Percentiles rank a stretch among this genome's conserved stretches.
Evolutionary conservation across 1,140 invertebrate species (phyloP).

Genomic region (Leptonema lineaticorne): DNA sequence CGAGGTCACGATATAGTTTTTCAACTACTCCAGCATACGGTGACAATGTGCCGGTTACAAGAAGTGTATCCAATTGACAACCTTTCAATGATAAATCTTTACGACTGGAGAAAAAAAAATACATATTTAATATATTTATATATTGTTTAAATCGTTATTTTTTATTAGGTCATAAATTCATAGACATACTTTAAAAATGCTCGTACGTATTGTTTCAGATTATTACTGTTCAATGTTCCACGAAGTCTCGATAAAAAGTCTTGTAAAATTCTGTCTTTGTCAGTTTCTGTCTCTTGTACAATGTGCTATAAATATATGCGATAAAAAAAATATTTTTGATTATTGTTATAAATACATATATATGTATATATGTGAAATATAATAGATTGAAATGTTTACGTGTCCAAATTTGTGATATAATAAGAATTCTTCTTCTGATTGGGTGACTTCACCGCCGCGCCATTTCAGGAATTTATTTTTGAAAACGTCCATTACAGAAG

Average conservation of each 20-base stretch:
- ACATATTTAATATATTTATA: background rate
- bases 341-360: background rate
- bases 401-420: slow-evolving; percentile 89
- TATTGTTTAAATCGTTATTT: background rate
- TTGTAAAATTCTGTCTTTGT: slow-evolving; percentile 73
- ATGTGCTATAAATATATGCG: slow-evolving; percentile 36
- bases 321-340: background rate
- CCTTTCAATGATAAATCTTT: slow-evolving; percentile 70
- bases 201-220: slow-evolving; percentile 80
- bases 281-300: slow-evolving; percentile 48
- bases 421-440: slow-evolving; percentile 80
- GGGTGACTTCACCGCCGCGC: slow-evolving; percentile 70
- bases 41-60: slow-evolving; percentile 79
- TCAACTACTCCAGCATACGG: slow-evolving; percentile 77
- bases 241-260: slow-evolving; percentile 78
- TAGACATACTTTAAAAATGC: slow-evolving; percentile 76
- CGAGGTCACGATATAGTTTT: slow-evolving; percentile 73
- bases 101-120: slow-evolving; percentile 55
- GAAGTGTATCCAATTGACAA: slow-evolving; percentile 73
- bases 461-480: slow-evolving; percentile 81
- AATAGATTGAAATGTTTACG: slow-evolving; percentile 62
- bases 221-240: slow-evolving; percentile 79
- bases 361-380: background rate
- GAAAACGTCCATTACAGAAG: slow-evolving; percentile 84
- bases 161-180: too few species aligned